phyloP scores from a whole-genome alignment of 2,113 vertebrate genomes.

The Hipposideros armiger region DNA sequence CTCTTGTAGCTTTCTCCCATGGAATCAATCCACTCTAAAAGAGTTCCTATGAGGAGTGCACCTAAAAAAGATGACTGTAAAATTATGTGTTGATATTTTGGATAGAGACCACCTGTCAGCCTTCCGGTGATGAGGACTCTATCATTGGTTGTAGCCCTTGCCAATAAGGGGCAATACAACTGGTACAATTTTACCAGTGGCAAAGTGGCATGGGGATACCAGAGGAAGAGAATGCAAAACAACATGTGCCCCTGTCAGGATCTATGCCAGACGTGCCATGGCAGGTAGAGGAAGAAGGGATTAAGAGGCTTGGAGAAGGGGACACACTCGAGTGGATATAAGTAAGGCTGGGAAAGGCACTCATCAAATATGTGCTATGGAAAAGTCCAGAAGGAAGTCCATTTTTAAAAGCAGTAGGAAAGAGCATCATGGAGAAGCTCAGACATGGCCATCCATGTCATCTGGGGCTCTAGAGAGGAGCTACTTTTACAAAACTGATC shows the following conservation, averaged over 20 bases:
- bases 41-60: neutral
- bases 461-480: neutral
- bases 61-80: too few species aligned
- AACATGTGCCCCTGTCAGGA: too few species aligned
- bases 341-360: neutral
- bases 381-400: neutral
- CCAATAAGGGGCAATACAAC: too few species aligned
- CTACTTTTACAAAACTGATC: neutral
- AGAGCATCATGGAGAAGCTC: neutral
- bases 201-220: neutral
- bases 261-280: neutral
- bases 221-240: neutral
- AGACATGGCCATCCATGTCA: neutral
- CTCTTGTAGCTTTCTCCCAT: neutral
- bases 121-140: neutral
- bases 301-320: neutral
- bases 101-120: too few species aligned
- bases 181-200: too few species aligned
- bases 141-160: neutral
- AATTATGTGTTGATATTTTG: too few species aligned
- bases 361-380: rapidly evolving
- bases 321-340: neutral
- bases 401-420: neutral
- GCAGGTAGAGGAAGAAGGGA: neutral
- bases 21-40: neutral